phyloP scores from a whole-genome alignment of 1,140 invertebrate genomes.

The Pomacea maculata region DNA sequence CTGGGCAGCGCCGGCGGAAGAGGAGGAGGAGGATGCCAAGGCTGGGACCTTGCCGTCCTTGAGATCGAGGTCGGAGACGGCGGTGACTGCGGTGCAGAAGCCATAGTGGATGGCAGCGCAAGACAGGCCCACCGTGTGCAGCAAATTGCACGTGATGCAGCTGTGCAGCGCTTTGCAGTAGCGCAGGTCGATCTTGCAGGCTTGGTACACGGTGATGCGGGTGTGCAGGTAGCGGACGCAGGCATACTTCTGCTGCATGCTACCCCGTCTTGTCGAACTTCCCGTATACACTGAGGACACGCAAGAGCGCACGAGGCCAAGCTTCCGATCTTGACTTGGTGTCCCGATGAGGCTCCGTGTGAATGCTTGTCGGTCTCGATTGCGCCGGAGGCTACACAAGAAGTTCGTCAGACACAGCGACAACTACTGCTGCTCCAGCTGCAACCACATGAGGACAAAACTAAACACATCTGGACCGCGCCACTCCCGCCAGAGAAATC shows the following conservation, averaged over 20 bases:
- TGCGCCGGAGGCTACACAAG: too few species aligned
- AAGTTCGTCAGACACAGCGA: too few species aligned
- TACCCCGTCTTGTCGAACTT: not conserved
- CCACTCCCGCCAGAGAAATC: too few species aligned
- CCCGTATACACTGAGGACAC: too few species aligned
- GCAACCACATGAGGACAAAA: too few species aligned
- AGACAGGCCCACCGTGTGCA: constrained; percentile 32
- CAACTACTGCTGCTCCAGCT: too few species aligned
- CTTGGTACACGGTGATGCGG: constrained; percentile 61
- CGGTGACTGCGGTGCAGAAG: constrained; percentile 69
- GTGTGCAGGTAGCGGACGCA: constrained; percentile 50
- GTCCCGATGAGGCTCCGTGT: too few species aligned
- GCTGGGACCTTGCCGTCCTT: constrained; percentile 3
- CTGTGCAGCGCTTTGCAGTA: constrained; percentile 69
- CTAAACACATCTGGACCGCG: too few species aligned
- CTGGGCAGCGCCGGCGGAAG: constrained; percentile 24
- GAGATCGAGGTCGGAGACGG: constrained; percentile 52
- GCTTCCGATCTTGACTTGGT: too few species aligned
- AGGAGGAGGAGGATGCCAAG: constrained; percentile 28
- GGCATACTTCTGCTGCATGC: constrained; percentile 28
- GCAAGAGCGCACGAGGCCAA: too few species aligned
- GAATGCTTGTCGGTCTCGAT: too few species aligned
- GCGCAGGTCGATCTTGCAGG: constrained; percentile 64
- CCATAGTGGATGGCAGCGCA: constrained; percentile 72
- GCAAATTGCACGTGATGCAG: constrained; percentile 58